Percentiles rank a stretch among this genome's conserved stretches.
phyloP scores from a whole-genome alignment of 1,140 invertebrate species.

The Protaetia brevitarsis region DNA sequence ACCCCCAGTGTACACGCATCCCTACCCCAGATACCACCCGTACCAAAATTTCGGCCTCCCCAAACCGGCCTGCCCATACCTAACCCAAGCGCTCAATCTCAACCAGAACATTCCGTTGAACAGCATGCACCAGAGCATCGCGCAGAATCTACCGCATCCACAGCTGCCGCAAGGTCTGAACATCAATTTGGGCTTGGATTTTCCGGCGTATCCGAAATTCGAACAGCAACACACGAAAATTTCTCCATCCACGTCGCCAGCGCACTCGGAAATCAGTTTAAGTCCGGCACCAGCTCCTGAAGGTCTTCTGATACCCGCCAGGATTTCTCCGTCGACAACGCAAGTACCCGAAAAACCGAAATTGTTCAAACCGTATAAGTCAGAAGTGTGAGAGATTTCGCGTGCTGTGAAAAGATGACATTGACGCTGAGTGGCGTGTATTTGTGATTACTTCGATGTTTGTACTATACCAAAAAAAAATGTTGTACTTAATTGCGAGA shows the following conservation, averaged over 20 bases:
- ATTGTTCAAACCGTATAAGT: constrained; percentile 68
- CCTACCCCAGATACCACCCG: constrained; percentile 48
- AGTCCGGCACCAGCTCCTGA: constrained; percentile 43
- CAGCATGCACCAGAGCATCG: constrained; percentile 27
- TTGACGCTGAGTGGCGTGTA: too few species aligned
- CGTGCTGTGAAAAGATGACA: too few species aligned
- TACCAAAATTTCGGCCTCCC: constrained; percentile 48
- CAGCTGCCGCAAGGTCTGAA: constrained; percentile 34
- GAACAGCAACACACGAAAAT: constrained; percentile 30
- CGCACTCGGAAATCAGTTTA: constrained; percentile 41
- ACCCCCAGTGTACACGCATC: constrained; percentile 50
- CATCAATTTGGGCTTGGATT: constrained; percentile 43
- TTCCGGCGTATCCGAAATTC: constrained; percentile 32
- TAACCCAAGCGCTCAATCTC: constrained; percentile 33
- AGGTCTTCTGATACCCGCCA: constrained; percentile 41
- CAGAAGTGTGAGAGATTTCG: constrained; percentile 54
- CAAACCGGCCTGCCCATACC: constrained; percentile 32
- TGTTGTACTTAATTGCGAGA: too few species aligned
- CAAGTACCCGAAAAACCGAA: constrained; percentile 56
- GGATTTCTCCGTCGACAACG: constrained; percentile 44
- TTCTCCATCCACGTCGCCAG: constrained; percentile 39
- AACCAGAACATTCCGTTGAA: constrained; percentile 29
- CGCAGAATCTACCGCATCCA: constrained; percentile 28
- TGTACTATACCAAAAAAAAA: too few species aligned
- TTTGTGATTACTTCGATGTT: too few species aligned